Evolutionary conservation across 2,888 invertebrate species (phyloP), one percentile per base, ranked within the genome.

Genomic region (Heliconius charithonia): DNA sequence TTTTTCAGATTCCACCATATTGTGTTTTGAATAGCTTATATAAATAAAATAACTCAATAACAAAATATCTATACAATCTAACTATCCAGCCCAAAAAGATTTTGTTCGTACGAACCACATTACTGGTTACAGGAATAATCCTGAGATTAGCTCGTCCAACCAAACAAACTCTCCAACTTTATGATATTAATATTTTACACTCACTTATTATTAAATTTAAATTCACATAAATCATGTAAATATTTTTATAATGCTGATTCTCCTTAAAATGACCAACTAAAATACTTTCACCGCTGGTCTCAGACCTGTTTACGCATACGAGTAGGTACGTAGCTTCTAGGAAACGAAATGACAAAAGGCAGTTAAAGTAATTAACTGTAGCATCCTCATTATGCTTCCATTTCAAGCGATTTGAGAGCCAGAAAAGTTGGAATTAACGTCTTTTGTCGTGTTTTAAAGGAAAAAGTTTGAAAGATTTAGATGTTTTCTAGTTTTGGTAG

Each of bases 311-410:
- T 3, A 63, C 27, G 63, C 16, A 63, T 63, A 63, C n/a, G n/a
- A n/a, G n/a, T n/a, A n/a, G n/a, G n/a, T n/a, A n/a, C 41, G 41
- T 25, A 69, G 45, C 41, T 69, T 72, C 32, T 59, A 37, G 59
- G 72, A 37, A 72, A 59, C 59, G 22, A 32, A 37, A 59, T 13
- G 32, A 59, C 56, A 32, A 59, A 59, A 59, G 56, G n/a, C 37
- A 59, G 59, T 72, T 72, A 59, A 32, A 72, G 71, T 32, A 72
- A 72, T 72, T 72, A 59, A 37, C n/a, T 59, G 56, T 25, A 59
- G 72, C 72, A 72, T 72, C 59, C 72, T 72, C 32, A 59, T 59
- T 72, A 72, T 25, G 72, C n/a, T 22, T 32, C 32, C 72, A 72
- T 72, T 37, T 32, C 59, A 72, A 72, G 41, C 25, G 16, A 69